phyloP scores from a whole-genome alignment of 2,888 invertebrate genomes.

The Opisthograptis luteolata region DNA sequence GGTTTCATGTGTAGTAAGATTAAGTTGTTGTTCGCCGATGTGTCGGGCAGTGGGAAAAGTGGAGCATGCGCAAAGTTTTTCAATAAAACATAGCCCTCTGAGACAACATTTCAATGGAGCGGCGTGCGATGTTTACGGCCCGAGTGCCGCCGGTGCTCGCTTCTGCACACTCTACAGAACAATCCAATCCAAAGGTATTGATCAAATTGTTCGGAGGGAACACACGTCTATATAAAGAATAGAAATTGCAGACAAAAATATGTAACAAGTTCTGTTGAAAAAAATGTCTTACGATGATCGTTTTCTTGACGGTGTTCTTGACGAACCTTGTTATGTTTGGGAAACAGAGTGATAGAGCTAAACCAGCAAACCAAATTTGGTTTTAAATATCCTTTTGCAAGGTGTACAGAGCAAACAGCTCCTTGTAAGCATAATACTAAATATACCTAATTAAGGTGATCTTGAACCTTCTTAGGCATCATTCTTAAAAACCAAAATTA shows the following conservation, averaged over 20 bases:
- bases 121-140: constrained; percentile 71
- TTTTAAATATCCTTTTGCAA: too few species aligned
- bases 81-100: constrained; percentile 79
- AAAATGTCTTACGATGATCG: too few species aligned
- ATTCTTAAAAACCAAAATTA: too few species aligned
- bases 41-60: constrained; percentile 42
- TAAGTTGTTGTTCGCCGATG: constrained; percentile 36
- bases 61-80: constrained; percentile 73
- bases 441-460: too few species aligned
- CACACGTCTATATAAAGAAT: constrained; percentile 26
- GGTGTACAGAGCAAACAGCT: too few species aligned
- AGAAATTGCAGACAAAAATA: constrained; percentile 17
- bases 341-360: too few species aligned
- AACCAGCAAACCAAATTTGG: too few species aligned
- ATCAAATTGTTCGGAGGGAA: constrained; percentile 59
- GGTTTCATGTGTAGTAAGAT: constrained; percentile 16
- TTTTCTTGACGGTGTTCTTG: too few species aligned
- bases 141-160: constrained; percentile 50
- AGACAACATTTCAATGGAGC: constrained; percentile 79
- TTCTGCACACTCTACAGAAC: constrained; percentile 58
- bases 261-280: constrained; percentile 12
- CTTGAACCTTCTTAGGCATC: too few species aligned
- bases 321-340: too few species aligned
- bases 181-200: constrained; percentile 70
- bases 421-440: too few species aligned